Percentiles rank a stretch among this genome's conserved stretches.
Evolutionary conservation across 2,113 vertebrate genomes (phyloP).

Genomic region (Ictidomys tridecemlineatus): DNA sequence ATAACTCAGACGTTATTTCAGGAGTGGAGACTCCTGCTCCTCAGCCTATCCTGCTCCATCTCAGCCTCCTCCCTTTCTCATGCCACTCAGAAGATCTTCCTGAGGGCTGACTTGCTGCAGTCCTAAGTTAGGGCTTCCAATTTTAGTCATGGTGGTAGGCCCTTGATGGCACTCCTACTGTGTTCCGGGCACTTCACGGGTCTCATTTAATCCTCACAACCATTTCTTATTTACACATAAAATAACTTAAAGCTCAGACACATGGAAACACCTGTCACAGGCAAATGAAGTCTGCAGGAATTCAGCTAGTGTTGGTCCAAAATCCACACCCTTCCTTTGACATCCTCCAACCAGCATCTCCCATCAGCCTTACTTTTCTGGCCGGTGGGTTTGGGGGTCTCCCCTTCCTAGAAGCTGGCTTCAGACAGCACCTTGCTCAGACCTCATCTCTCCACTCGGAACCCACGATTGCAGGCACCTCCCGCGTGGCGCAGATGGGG

Average conservation of each 20-base stretch:
- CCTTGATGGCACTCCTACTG: background rate
- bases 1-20: no score
- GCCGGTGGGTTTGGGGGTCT: background rate
- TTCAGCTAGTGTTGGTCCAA: background rate
- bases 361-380: no score
- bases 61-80: fast-evolving
- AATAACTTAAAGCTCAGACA: background rate
- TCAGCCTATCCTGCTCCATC: fast-evolving
- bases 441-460: background rate
- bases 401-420: background rate
- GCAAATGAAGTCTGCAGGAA: background rate
- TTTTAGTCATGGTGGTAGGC: fast-evolving
- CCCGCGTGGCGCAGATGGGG: no score
- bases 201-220: background rate
- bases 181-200: background rate
- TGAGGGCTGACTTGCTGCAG: background rate
- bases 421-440: background rate
- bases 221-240: background rate
- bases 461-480: background rate
- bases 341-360: background rate
- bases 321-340: background rate
- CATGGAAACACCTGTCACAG: background rate
- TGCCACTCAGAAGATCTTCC: background rate
- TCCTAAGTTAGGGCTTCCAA: background rate
- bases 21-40: background rate